Percentiles rank a stretch among this genome's conserved stretches.
phyloP scores from a whole-genome alignment of 2,888 invertebrate genomes.

The Ischnura elegans region DNA sequence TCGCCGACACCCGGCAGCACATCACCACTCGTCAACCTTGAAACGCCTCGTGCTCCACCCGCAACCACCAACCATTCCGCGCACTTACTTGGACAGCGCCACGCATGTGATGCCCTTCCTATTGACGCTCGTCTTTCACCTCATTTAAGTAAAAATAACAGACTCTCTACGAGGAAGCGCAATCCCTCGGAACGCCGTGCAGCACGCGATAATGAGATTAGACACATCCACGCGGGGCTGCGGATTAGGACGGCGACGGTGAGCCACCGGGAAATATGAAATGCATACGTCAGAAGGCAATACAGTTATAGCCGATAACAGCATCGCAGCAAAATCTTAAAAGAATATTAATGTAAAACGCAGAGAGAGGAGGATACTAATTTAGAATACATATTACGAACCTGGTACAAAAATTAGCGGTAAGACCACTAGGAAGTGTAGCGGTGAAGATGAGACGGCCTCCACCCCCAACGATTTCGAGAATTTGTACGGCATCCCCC shows the following conservation, averaged over 20 bases:
- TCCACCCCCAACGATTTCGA: background rate
- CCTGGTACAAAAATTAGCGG: too few relatives aligned
- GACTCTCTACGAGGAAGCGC: background rate
- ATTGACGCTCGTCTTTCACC: slow-evolving; percentile 16
- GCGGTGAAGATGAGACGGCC: background rate
- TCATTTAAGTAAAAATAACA: slow-evolving; percentile 26
- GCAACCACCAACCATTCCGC: background rate
- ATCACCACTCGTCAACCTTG: slow-evolving; percentile 55
- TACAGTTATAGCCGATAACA: background rate
- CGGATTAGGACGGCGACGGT: background rate
- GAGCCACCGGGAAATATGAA: slow-evolving; percentile 14
- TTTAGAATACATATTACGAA: too few relatives aligned
- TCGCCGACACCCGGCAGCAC: slow-evolving; percentile 44
- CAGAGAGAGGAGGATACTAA: too few relatives aligned
- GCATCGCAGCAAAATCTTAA: background rate
- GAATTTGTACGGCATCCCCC: background rate
- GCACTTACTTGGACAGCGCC: background rate
- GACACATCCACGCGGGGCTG: background rate
- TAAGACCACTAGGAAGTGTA: background rate
- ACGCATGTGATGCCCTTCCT: background rate
- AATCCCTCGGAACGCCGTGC: background rate
- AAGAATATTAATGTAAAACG: background rate
- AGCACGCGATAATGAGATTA: slow-evolving; percentile 16
- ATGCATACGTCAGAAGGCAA: background rate
- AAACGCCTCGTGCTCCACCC: slow-evolving; percentile 6